Conservation (phyloP, 2,888 invertebrate species). For the Creontiades dilutus region DNA sequence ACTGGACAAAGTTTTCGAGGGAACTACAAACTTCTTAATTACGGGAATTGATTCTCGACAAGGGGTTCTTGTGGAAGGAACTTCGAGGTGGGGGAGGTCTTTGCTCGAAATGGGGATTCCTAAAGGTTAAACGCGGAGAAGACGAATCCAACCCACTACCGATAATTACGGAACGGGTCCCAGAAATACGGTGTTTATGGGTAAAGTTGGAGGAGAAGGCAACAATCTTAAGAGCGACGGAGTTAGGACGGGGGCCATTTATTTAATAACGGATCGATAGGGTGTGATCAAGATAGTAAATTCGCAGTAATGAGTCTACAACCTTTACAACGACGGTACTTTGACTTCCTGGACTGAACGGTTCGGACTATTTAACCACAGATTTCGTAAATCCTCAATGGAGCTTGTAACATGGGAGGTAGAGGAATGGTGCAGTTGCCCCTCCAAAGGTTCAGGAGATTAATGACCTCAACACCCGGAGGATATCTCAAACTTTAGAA, state of each 20-base stretch:
- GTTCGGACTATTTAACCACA: too few species aligned
- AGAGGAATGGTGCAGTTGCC: too few species aligned
- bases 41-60: slow-evolving; percentile 30
- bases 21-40: slow-evolving; percentile 42
- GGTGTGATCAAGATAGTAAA: slow-evolving; percentile 4
- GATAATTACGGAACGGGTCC: neutral
- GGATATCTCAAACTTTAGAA: too few species aligned
- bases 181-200: slow-evolving; percentile 47
- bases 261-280: slow-evolving; percentile 50
- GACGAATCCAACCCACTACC: slow-evolving; percentile 28
- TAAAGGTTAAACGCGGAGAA: slow-evolving; percentile 9
- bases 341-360: too few species aligned
- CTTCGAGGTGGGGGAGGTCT: neutral
- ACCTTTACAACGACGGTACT: too few species aligned
- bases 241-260: slow-evolving; percentile 27
- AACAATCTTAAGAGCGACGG: neutral
- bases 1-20: neutral
- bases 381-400: too few species aligned
- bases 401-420: too few species aligned
- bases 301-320: neutral
- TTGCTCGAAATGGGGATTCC: slow-evolving; percentile 2
- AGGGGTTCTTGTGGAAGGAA: neutral
- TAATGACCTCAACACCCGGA: too few species aligned
- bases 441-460: too few species aligned
- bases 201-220: slow-evolving; percentile 17